These are phyloP conservation scores for Neomicropteryx cornuta DNA, from an alignment of 1,140 invertebrate genomes.

Conservation along the genomic window DNA sequence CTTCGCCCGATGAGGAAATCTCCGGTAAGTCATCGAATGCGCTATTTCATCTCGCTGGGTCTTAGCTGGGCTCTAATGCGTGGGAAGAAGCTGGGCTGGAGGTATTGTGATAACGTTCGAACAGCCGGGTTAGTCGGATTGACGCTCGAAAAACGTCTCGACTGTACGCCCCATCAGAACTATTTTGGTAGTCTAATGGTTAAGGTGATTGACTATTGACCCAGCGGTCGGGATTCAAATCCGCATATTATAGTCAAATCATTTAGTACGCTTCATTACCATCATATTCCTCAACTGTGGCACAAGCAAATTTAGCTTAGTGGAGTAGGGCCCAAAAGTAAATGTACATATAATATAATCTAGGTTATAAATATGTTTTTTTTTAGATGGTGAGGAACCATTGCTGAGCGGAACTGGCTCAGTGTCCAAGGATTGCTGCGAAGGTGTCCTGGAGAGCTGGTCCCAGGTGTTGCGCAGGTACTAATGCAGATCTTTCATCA, in stretches of 20 bases:
- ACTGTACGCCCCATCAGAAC: no score
- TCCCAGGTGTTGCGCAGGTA: slow-evolving; percentile 78
- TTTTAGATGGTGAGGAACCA: slow-evolving; percentile 85
- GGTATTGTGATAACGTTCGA: no score
- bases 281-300: no score
- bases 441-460: slow-evolving; percentile 87
- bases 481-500: no score
- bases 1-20: slow-evolving; percentile 66
- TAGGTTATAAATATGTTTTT: slow-evolving; percentile 6
- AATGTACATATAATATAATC: not conserved
- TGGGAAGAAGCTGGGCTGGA: slow-evolving; percentile 2
- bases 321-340: not conserved
- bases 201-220: no score
- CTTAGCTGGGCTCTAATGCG: slow-evolving; percentile 1
- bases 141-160: no score
- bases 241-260: no score
- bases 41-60: slow-evolving; percentile 8
- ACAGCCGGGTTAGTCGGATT: no score
- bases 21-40: slow-evolving; percentile 46
- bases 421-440: slow-evolving; percentile 92
- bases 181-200: no score
- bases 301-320: no score
- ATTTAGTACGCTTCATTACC: no score
- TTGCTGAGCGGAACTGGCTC: slow-evolving; percentile 90
- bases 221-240: no score